Evolutionary conservation across 2,888 invertebrate genomes (phyloP).

Genomic region (Pyralis farinalis): DNA sequence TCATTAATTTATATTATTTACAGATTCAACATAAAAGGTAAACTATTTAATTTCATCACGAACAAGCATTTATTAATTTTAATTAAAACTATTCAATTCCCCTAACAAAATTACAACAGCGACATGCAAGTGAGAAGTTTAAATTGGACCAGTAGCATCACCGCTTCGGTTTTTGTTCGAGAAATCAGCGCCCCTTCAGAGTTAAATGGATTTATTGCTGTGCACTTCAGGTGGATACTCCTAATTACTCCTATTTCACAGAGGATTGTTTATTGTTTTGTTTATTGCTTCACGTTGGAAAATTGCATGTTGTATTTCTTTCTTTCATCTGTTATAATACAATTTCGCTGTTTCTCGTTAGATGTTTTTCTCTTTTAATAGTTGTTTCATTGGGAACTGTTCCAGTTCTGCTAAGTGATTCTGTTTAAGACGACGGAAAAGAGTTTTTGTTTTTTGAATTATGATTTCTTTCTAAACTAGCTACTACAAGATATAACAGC

Average conservation of each 20-base stretch:
- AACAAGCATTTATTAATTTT: neutral
- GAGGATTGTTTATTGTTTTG: slow-evolving; percentile 64
- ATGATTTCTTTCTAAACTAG: too few species aligned
- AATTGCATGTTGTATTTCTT: slow-evolving; percentile 36
- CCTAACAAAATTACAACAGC: slow-evolving; percentile 55
- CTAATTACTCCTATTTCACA: slow-evolving; percentile 67
- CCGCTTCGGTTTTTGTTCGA: slow-evolving; percentile 59
- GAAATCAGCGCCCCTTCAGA: slow-evolving; percentile 67
- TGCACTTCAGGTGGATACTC: slow-evolving; percentile 60
- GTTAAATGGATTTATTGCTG: slow-evolving; percentile 71
- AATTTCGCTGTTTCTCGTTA: slow-evolving; percentile 2
- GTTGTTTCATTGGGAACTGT: neutral
- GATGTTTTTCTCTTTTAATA: slow-evolving; percentile 1
- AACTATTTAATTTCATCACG: too few species aligned
- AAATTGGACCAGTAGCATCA: slow-evolving; percentile 56
- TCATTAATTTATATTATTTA: too few species aligned
- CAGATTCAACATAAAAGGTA: too few species aligned
- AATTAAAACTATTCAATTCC: neutral
- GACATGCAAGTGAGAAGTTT: slow-evolving; percentile 57
- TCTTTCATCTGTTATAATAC: slow-evolving; percentile 4
- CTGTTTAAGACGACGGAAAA: neutral
- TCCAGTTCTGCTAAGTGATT: neutral
- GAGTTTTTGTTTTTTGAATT: too few species aligned
- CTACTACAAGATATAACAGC: too few species aligned
- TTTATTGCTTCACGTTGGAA: slow-evolving; percentile 57